Percentiles rank a stretch among this genome's conserved stretches.
These are phyloP conservation scores for Xanthia icteritia DNA, from an alignment of 2,888 invertebrate genomes.

Conservation along the genomic window DNA sequence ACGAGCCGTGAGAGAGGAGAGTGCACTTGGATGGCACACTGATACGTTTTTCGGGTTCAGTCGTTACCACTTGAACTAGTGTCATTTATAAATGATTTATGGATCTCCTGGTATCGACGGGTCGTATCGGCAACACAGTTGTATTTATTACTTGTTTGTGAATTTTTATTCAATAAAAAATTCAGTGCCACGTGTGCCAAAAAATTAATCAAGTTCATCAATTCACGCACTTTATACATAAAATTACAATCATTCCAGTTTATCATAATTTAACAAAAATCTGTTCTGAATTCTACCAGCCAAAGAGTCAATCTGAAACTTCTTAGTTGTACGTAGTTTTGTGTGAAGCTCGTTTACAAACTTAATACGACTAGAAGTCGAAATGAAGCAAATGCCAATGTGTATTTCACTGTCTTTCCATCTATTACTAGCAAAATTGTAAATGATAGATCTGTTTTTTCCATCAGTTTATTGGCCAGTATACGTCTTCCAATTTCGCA, in stretches of 20 bases:
- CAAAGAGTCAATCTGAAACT: neutral
- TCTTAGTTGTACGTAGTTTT: neutral
- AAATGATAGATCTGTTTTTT: neutral
- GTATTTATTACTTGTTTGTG: slow-evolving; percentile 28
- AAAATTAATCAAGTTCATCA: neutral
- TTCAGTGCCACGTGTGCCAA: too few relatives aligned
- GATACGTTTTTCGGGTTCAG: slow-evolving; percentile 86
- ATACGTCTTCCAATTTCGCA: neutral
- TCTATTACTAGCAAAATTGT: neutral
- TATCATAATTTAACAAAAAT: neutral
- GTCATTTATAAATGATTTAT: slow-evolving; percentile 81
- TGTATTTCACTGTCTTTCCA: neutral
- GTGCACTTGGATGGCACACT: slow-evolving; percentile 88
- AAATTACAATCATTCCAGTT: neutral
- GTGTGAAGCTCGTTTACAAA: neutral
- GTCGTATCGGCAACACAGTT: slow-evolving; percentile 40
- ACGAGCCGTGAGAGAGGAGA: slow-evolving; percentile 87
- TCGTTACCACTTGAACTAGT: slow-evolving; percentile 74
- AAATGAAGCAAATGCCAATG: neutral
- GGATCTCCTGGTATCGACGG: slow-evolving; percentile 77
- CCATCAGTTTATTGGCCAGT: neutral
- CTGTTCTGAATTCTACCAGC: neutral
- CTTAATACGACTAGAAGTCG: neutral
- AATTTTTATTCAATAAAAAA: neutral
- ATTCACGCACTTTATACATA: neutral